Conservation (phyloP, 2,888 invertebrate species). For the Drosophila peninsularis region DNA sequence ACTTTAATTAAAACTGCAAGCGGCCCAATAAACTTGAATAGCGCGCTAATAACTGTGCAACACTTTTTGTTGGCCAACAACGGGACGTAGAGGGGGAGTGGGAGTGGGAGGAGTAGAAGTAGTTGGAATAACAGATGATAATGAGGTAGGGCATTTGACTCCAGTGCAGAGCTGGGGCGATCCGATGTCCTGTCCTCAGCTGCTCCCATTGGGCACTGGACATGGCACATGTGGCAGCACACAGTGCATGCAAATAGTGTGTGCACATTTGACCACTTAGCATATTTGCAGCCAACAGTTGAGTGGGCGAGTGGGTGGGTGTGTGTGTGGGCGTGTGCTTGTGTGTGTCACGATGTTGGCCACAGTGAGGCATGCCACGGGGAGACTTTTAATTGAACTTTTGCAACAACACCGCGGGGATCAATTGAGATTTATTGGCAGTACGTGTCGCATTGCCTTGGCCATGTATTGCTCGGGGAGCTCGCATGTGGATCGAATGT, state of each 20-base stretch:
- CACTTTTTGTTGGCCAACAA: constrained; percentile 31
- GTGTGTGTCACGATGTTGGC: constrained; percentile 13
- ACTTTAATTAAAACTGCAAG: constrained; percentile 49
- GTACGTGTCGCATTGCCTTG: constrained; percentile 63
- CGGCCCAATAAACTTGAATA: constrained; percentile 44
- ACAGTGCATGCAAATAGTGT: constrained; percentile 45
- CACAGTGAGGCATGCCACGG: constrained; percentile 45
- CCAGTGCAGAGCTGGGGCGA: constrained; percentile 2
- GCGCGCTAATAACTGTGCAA: constrained; percentile 53
- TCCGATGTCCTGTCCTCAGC: constrained; percentile 21
- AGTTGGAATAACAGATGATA: constrained; percentile 13
- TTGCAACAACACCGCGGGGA: constrained; percentile 75
- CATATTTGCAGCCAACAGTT: constrained; percentile 52
- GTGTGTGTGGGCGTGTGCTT: background rate
- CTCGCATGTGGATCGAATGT: constrained; percentile 9
- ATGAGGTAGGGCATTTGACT: constrained; percentile 30
- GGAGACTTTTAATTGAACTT: constrained; percentile 77
- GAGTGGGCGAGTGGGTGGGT: constrained; percentile 14
- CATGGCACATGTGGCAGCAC: constrained; percentile 12
- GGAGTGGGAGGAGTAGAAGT: background rate
- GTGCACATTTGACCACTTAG: constrained; percentile 56
- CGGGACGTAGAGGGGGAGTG: background rate
- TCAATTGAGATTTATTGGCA: constrained; percentile 80
- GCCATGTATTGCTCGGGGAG: constrained; percentile 25
- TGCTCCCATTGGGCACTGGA: constrained; percentile 26